phyloP scores from a whole-genome alignment of 2,113 vertebrate genomes.

The Saccopteryx leptura region DNA sequence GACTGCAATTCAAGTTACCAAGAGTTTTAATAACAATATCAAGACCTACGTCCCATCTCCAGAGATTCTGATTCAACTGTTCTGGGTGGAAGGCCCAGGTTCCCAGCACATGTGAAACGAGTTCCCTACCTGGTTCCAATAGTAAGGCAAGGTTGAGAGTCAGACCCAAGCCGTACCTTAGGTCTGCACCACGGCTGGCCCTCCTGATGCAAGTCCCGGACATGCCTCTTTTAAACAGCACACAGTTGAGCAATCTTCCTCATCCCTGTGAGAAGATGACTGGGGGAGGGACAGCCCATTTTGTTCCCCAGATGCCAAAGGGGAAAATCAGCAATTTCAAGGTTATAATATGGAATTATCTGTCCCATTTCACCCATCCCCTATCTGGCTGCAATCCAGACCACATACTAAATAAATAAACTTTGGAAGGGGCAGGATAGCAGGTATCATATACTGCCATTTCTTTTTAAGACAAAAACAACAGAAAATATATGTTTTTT shows the following conservation, averaged over 20 bases:
- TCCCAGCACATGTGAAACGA: not conserved
- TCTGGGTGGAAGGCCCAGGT: not conserved
- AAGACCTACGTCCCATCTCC: not conserved
- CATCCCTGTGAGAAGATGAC: not conserved
- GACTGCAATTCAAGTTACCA: not conserved
- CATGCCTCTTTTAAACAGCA: not conserved
- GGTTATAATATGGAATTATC: not conserved
- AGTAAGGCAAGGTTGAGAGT: not conserved
- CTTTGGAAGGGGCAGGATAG: not conserved
- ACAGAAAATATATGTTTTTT: not conserved
- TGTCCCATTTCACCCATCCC: not conserved
- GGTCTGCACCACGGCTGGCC: not conserved
- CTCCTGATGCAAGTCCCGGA: not conserved
- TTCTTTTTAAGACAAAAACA: not conserved
- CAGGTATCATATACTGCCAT: not conserved
- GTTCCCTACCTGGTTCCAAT: not conserved
- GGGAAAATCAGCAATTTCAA: not conserved
- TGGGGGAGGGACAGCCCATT: not conserved
- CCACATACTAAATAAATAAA: not conserved
- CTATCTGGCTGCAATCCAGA: not conserved
- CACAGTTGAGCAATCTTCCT: not conserved
- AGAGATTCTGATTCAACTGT: constrained; percentile 7
- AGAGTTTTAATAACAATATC: not conserved
- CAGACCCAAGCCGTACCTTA: not conserved
- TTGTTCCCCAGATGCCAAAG: not conserved